Evolutionary conservation across 2,113 vertebrate species (phyloP).

Genomic region (Macrotis lagotis): DNA sequence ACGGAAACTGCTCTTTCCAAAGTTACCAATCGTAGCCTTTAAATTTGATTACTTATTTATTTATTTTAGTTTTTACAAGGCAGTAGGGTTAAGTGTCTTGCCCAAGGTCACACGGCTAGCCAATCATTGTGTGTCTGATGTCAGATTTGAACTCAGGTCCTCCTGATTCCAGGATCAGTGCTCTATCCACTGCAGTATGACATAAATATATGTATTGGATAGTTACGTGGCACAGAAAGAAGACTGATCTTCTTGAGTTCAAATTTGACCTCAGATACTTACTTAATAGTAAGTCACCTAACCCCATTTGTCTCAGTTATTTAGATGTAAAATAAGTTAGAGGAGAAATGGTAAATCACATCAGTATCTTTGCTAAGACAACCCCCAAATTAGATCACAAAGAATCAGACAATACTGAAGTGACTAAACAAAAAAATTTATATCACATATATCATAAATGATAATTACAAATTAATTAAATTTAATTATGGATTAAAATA

Average conservation of each 20-base stretch:
- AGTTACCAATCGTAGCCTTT: not conserved
- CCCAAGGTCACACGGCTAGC: too few relatives aligned
- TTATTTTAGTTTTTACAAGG: too few relatives aligned
- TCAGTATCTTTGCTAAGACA: not conserved
- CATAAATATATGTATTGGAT: not conserved
- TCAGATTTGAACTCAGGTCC: too few relatives aligned
- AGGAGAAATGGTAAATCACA: not conserved
- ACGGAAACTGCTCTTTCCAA: not conserved
- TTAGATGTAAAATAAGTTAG: not conserved
- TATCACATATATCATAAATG: too few relatives aligned
- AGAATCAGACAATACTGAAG: not conserved
- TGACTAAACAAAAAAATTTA: not conserved
- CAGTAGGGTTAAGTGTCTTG: too few relatives aligned
- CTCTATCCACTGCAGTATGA: too few relatives aligned
- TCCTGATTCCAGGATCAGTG: too few relatives aligned
- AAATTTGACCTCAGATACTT: not conserved
- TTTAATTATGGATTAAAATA: too few relatives aligned
- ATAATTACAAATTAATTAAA: too few relatives aligned
- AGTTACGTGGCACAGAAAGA: not conserved
- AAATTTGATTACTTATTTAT: not conserved
- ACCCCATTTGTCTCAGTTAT: not conserved
- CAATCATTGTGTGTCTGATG: too few relatives aligned
- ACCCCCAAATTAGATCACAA: not conserved
- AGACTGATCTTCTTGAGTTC: not conserved
- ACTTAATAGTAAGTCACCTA: not conserved